These are phyloP conservation scores for Brachyopa scutellaris DNA, from an alignment of 2,888 invertebrate genomes.

Conservation along the genomic window DNA sequence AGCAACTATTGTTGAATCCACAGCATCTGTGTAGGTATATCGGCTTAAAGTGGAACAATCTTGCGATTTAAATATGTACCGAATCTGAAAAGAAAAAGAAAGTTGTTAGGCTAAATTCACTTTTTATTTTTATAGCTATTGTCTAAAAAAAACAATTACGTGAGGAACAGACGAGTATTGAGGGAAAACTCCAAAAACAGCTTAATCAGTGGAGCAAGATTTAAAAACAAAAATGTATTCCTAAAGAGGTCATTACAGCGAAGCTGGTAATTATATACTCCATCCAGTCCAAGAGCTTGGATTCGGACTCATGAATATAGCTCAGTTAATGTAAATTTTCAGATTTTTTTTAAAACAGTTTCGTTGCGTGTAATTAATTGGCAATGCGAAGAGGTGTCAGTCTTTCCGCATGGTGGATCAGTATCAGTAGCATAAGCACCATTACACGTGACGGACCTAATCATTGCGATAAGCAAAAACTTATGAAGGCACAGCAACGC, in stretches of 20 bases:
- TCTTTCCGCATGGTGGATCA: slow-evolving; percentile 48
- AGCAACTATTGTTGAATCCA: slow-evolving; percentile 5
- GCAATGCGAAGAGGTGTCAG: slow-evolving; percentile 53
- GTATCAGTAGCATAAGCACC: slow-evolving; percentile 11
- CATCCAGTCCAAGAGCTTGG: neutral
- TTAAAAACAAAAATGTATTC: neutral
- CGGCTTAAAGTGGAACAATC: slow-evolving; percentile 20
- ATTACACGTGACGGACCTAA: slow-evolving; percentile 35
- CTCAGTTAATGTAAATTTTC: slow-evolving; percentile 22
- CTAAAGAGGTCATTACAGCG: slow-evolving; percentile 28
- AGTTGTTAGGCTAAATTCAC: slow-evolving; percentile 36
- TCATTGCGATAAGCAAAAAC: neutral
- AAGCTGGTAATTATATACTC: slow-evolving; percentile 18
- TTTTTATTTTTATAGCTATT: slow-evolving; percentile 20
- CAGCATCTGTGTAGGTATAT: slow-evolving; percentile 40
- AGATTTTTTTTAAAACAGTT: neutral
- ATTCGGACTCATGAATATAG: slow-evolving; percentile 12
- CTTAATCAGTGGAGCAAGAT: slow-evolving; percentile 19
- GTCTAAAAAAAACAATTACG: neutral
- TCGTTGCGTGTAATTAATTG: slow-evolving; percentile 53
- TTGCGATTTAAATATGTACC: slow-evolving; percentile 32
- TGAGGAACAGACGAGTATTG: neutral
- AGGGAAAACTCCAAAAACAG: slow-evolving; percentile 6
- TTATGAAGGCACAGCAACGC: neutral
- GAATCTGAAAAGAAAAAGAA: slow-evolving; percentile 66